A percentile compares a stretch with the other conserved stretches of the same genome.
phyloP scores from a whole-genome alignment of 1,140 invertebrate species.

The Eciton burchellii region DNA sequence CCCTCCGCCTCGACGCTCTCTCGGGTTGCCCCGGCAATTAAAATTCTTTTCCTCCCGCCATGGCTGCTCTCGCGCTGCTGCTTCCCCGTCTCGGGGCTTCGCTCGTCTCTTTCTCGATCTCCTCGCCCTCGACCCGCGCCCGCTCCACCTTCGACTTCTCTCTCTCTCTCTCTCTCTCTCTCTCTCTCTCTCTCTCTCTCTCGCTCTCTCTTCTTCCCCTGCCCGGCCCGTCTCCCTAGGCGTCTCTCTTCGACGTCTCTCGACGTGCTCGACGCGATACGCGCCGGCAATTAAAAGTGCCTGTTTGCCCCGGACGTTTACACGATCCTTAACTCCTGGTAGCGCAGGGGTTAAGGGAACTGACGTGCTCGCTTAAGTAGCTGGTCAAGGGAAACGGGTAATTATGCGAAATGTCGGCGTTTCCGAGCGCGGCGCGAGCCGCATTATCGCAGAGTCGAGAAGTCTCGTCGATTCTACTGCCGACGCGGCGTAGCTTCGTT shows the following conservation, averaged over 20 bases:
- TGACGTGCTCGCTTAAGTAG: slow-evolving; percentile 73
- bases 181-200: too few species aligned
- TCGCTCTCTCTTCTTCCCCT: not conserved
- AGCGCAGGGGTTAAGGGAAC: slow-evolving; percentile 71
- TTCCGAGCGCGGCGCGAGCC: slow-evolving; percentile 46
- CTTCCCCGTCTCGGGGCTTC: slow-evolving; percentile 68
- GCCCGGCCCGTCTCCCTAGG: not conserved
- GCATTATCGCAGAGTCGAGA: slow-evolving; percentile 55
- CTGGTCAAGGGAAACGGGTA: slow-evolving; percentile 75
- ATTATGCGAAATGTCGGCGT: slow-evolving; percentile 72
- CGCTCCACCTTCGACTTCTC: slow-evolving; percentile 45
- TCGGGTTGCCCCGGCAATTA: slow-evolving; percentile 82
- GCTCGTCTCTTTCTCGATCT: slow-evolving; percentile 51
- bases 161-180: too few species aligned
- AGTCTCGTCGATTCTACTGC: slow-evolving; percentile 56
- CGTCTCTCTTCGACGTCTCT: slow-evolving; percentile 42
- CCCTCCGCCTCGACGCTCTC: slow-evolving; percentile 73
- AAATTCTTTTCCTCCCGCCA: slow-evolving; percentile 84
- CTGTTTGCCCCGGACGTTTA: slow-evolving; percentile 72
- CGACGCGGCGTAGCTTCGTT: slow-evolving; percentile 59
- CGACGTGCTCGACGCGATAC: slow-evolving; percentile 64
- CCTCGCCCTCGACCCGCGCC: slow-evolving; percentile 33
- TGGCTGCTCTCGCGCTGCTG: slow-evolving; percentile 69
- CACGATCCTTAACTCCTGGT: slow-evolving; percentile 75
- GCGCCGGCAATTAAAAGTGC: slow-evolving; percentile 74